A percentile compares a stretch with the other conserved stretches of the same genome.
Evolutionary conservation across 53 echinoderm and acorn worm species (phyloP).

Genomic region (Temnopleurus reevesii): DNA sequence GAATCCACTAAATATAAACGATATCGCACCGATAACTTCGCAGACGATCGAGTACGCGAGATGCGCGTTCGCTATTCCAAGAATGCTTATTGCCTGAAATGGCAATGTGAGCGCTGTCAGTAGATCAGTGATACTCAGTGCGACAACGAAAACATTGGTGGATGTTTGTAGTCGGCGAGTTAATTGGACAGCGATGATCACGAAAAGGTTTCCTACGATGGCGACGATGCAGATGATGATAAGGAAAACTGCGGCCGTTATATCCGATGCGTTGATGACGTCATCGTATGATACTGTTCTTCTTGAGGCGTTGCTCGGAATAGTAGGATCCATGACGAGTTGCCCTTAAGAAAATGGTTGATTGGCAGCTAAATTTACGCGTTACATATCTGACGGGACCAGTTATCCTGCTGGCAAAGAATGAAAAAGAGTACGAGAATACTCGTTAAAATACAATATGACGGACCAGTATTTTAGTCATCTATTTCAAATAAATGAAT

Average conservation of each 20-base stretch:
- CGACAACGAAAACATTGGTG: conserved; percentile 78
- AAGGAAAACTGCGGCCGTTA: conserved; percentile 53
- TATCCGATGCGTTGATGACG: neutral
- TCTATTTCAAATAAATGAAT: no score
- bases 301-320: neutral
- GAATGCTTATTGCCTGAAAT: conserved; percentile 58
- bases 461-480: neutral
- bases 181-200: conserved; percentile 69
- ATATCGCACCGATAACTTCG: conserved; percentile 56
- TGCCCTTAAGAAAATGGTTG: no score
- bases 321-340: no score
- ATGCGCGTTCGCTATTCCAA: conserved; percentile 48
- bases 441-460: neutral
- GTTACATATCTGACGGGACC: neutral
- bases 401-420: neutral
- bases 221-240: conserved; percentile 59
- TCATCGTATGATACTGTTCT: neutral
- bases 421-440: neutral
- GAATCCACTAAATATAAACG: conserved; percentile 67
- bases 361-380: no score
- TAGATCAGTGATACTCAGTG: conserved; percentile 67
- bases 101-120: conserved; percentile 67
- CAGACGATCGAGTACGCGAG: conserved; percentile 52
- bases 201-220: conserved; percentile 69
- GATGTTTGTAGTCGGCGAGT: conserved; percentile 71